Conservation (phyloP, 2,888 invertebrate genomes). For the Parasteatoda lunata region DNA sequence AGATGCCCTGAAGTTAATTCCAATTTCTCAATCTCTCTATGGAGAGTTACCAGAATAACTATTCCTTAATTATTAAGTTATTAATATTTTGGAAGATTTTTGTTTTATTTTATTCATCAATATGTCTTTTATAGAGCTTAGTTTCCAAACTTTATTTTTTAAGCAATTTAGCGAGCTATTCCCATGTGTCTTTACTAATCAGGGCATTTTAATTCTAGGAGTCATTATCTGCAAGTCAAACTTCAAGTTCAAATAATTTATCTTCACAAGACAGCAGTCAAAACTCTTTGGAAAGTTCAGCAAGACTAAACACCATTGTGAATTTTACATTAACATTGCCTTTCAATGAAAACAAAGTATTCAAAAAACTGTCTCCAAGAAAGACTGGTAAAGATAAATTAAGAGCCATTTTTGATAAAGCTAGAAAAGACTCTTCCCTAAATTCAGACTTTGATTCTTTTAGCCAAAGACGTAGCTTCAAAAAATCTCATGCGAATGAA, state of each 20-base stretch:
- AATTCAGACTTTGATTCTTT: background rate
- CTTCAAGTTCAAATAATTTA: background rate
- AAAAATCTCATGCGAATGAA: background rate
- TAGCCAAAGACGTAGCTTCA: background rate
- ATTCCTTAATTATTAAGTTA: too few species aligned
- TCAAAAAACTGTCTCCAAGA: slow-evolving; percentile 9
- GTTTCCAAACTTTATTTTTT: too few species aligned
- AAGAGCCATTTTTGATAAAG: slow-evolving; percentile 4
- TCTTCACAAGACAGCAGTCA: background rate
- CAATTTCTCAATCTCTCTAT: too few species aligned
- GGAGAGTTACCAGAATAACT: too few species aligned
- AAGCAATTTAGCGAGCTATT: too few species aligned
- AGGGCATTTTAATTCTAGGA: too few species aligned
- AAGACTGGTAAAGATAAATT: slow-evolving; percentile 19
- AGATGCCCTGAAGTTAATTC: too few species aligned
- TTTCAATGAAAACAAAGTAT: slow-evolving; percentile 30
- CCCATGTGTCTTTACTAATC: too few species aligned
- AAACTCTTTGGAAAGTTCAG: background rate
- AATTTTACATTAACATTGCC: slow-evolving; percentile 34
- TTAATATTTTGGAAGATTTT: too few species aligned
- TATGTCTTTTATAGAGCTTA: too few species aligned
- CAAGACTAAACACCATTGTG: background rate
- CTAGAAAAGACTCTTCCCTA: slow-evolving; percentile 2
- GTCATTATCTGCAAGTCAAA: too few species aligned
- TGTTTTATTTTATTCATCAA: too few species aligned